Base-by-base conservation (phyloP, 1,140 invertebrate genomes). In the Drosophila ercepeae region DNA sequence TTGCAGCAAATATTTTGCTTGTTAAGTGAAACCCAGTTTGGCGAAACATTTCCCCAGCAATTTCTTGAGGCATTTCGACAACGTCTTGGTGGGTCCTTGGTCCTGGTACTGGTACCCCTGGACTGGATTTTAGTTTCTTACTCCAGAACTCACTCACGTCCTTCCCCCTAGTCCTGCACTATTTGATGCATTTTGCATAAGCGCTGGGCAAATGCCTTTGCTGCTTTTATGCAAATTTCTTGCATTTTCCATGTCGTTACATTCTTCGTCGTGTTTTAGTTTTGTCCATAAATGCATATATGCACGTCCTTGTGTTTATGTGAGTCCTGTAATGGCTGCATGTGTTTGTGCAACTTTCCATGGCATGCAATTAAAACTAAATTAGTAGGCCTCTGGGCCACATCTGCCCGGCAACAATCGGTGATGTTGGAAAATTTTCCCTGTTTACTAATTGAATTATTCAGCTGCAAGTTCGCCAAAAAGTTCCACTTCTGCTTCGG, bases 1-100 rank as follows among this genome's bases (percentile, higher is more conserved):
- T 86, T 86, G 81, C 82, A 74, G 82, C 82, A 86, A 86, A 88
- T 86, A 86, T 88, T 88, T 88, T 82, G 78, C 82, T 88, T 88
- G 83, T 89, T 88, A 88, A 88, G 77, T 82, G 83, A 88, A 88
- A 88, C 79, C 81, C 79, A 83, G 79, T 83, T 67, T 83, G 77
- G 52, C 59, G 77, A 79, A 83, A 84, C 75, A 59, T 70, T 73
- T 84, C 63, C 70, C 60, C 57, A 77, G 73, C 72, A 78, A 69
- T 75, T 75, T 81, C 82, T 78, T 78, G 55, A 75, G 83, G 74
- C 82, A 77, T 88, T 78, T 86, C 44, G 50, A 57, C 74, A 78
- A 83, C 75, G 73, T 77, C 73, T 81, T 72, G 59, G 71, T 36
- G 32, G 27, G 45, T 41, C 23, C 52, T 41, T 36, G 13, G 55